phyloP scores from a whole-genome alignment of 2,888 invertebrate species.

The Sarcophaga subvicina region DNA sequence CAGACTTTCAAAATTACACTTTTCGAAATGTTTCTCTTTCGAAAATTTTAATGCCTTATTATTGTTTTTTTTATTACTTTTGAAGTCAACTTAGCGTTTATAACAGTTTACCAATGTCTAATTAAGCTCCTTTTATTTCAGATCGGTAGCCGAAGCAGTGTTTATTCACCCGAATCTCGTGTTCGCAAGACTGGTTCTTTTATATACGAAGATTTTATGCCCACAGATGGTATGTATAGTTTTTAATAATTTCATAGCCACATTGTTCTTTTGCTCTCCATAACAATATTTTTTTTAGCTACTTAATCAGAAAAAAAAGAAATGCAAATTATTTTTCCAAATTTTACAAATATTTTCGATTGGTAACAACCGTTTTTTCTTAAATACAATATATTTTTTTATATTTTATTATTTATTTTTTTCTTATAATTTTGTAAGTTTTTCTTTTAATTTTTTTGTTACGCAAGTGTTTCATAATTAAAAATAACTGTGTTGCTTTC shows the following conservation, averaged over 20 bases:
- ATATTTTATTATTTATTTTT: constrained; percentile 51
- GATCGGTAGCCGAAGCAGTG: constrained; percentile 99
- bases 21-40: too few relatives aligned
- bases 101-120: neutral
- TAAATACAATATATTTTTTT: constrained; percentile 42
- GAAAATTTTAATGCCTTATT: too few relatives aligned
- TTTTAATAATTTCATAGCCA: constrained; percentile 26
- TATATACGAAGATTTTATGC: constrained; percentile 99
- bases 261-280: constrained; percentile 46
- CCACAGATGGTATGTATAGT: constrained; percentile 93
- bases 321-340: constrained; percentile 28
- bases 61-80: neutral
- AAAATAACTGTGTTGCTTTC: constrained; percentile 33
- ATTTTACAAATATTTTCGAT: constrained; percentile 38
- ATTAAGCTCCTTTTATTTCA: constrained; percentile 77
- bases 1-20: too few relatives aligned
- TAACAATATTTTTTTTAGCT: constrained; percentile 49
- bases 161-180: constrained; percentile 97
- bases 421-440: constrained; percentile 22
- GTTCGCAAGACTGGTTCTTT: constrained; percentile 98
- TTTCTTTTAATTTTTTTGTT: constrained; percentile 25
- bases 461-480: neutral
- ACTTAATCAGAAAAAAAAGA: constrained; percentile 44
- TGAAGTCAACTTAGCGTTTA: neutral
- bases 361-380: constrained; percentile 28